Evolutionary conservation across 1,140 invertebrate genomes (phyloP), one percentile per base, ranked within the genome.

Genomic region (Centruroides vittatus): DNA sequence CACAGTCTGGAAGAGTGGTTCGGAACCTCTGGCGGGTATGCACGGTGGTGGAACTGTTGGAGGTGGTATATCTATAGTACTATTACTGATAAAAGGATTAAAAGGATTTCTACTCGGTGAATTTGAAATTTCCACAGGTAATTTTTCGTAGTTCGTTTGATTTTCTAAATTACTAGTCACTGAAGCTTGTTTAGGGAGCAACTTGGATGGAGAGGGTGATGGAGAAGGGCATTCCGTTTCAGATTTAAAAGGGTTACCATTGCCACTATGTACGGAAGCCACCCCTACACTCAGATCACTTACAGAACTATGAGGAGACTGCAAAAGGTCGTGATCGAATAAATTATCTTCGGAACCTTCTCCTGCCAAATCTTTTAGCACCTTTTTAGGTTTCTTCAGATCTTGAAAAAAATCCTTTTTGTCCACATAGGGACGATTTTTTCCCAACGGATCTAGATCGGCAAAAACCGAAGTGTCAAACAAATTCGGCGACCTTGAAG

Each of bases 361-460:
- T 47, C 58, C 55, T n/a, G n/a, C 83, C 68, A 92, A 76, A 73
- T 91, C 88, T 77, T 91, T 92, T 53, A 91, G 78, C 23, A 87
- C 83, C 78, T 90, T 90, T 58, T 88, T 87, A 63, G 88, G 89
- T 76, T 92, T 92, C 78, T 92, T 92, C 63, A 93, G 78, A 70
- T 92, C 86, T 77, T 90, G 86, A 79, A 94, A 94, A 76, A 94
- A 93, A 73, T 91, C 88, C 80, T 92, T 92, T 76, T 91, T 91
- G 79, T 94, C 89, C 68, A 93, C 82, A 77, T 91, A 93, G 53
- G 90, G 89, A 75, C 88, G 75, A 82, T 88, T 72, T 85, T 81
- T 67, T 70, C 89, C 89, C 69, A 94, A 75, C 58, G 90, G 89
- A 80, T 94, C 90, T 74, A 93, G 76, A 74, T 93, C 89, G 47